These are phyloP conservation scores for Pitta sordida DNA, from an alignment of 2,113 vertebrate species.

Conservation along the genomic window DNA sequence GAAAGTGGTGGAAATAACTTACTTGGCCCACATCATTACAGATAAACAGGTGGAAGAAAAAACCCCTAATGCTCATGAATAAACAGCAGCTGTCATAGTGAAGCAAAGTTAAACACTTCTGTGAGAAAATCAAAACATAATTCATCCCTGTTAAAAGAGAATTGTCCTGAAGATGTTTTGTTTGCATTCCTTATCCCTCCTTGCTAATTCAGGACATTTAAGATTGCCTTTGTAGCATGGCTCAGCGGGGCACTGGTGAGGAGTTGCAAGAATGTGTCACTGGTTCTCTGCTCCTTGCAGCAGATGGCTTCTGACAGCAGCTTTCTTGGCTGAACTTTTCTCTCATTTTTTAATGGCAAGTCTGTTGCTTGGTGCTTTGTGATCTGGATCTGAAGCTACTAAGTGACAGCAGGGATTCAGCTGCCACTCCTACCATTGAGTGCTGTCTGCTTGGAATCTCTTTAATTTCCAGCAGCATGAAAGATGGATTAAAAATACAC, in stretches of 20 bases:
- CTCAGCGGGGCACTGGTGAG: not conserved
- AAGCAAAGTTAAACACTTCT: not conserved
- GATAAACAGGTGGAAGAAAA: not conserved
- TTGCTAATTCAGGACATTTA: not conserved
- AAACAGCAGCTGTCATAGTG: not conserved
- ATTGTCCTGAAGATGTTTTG: constrained; percentile 3
- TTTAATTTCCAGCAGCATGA: constrained; percentile 37
- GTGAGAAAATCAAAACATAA: not conserved
- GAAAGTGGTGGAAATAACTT: not conserved
- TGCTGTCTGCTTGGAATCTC: constrained; percentile 1
- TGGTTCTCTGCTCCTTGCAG: not conserved
- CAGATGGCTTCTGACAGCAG: constrained; percentile 33
- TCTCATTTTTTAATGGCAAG: constrained; percentile 6
- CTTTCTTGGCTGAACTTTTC: constrained; percentile 23
- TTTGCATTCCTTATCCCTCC: not conserved
- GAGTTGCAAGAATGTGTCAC: constrained; percentile 4
- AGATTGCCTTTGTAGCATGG: not conserved
- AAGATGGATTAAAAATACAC: constrained; percentile 46
- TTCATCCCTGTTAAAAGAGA: not conserved
- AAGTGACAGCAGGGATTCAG: constrained; percentile 34
- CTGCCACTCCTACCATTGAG: not conserved
- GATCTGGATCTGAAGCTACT: constrained; percentile 24
- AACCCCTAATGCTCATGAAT: not conserved
- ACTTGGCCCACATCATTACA: not conserved
- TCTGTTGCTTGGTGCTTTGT: constrained; percentile 29